These are phyloP conservation scores for Nannoperca australis DNA, from an alignment of 2,797 vertebrate genomes.

Conservation along the genomic window DNA sequence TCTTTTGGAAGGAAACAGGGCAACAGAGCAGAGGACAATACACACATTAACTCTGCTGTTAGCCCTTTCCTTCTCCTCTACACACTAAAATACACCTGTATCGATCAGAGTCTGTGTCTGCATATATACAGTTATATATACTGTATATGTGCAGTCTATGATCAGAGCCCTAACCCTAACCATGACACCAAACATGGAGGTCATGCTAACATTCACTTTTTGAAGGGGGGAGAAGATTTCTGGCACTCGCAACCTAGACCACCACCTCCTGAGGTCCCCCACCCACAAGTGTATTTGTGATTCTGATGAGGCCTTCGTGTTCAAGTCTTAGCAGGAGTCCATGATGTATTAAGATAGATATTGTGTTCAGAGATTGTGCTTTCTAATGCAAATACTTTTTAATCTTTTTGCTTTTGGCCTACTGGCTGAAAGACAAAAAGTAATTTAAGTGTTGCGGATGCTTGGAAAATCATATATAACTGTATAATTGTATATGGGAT, in stretches of 20 bases:
- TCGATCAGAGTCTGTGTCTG: neutral
- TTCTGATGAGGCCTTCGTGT: neutral
- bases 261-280: neutral
- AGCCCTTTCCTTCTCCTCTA: neutral
- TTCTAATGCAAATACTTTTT: neutral
- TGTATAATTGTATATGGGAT: neutral
- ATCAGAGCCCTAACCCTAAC: neutral
- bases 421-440: neutral
- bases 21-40: constrained; percentile 42
- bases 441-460: neutral
- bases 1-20: constrained; percentile 11
- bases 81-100: constrained; percentile 7
- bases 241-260: too few species aligned
- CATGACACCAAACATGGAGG: neutral
- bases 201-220: neutral
- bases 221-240: neutral
- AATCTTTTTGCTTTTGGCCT: neutral
- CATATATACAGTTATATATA: too few species aligned
- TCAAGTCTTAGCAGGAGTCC: neutral
- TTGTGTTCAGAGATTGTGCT: neutral
- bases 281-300: neutral
- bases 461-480: neutral
- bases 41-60: neutral
- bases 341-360: neutral
- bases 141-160: too few species aligned